phyloP scores from a whole-genome alignment of 2,888 invertebrate genomes.

The Meteorus cinctellus region DNA sequence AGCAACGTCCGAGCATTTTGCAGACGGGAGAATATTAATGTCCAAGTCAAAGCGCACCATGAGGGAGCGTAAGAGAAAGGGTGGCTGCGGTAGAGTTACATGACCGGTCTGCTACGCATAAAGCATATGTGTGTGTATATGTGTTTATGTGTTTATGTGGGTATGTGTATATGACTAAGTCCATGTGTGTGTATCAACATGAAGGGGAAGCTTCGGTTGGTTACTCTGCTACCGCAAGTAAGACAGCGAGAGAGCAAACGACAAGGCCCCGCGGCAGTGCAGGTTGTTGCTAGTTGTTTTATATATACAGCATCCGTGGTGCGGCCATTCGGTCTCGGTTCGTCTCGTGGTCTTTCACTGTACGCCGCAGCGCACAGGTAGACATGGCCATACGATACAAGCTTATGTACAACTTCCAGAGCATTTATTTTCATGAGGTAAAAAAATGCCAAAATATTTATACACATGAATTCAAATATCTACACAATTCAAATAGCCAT shows the following conservation, averaged over 20 bases:
- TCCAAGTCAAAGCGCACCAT: background rate
- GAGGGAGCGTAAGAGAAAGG: background rate
- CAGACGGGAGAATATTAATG: constrained; percentile 38
- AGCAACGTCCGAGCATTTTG: constrained; percentile 36
- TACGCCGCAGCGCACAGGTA: constrained; percentile 7
- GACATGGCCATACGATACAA: constrained; percentile 7
- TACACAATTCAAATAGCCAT: constrained; percentile 59
- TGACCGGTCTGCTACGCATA: constrained; percentile 14
- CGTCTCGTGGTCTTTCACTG: constrained; percentile 1
- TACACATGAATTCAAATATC: constrained; percentile 31
- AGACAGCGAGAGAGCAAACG: constrained; percentile 40
- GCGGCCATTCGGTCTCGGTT: constrained; percentile 17
- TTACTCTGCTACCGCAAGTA: constrained; percentile 49
- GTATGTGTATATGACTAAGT: background rate
- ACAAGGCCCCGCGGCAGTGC: constrained; percentile 48
- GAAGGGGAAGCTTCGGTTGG: constrained; percentile 5
- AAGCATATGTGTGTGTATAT: background rate
- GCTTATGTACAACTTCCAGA: constrained; percentile 24
- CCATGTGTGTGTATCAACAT: constrained; percentile 2
- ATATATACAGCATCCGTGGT: constrained; percentile 26
- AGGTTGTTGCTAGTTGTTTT: constrained; percentile 41
- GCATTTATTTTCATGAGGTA: constrained; percentile 36
- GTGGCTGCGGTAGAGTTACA: constrained; percentile 9
- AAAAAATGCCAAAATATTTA: constrained; percentile 38
- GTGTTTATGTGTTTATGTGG: background rate